Base-by-base conservation (phyloP, 2,888 invertebrate genomes). In the Caradrina clavipalpis region DNA sequence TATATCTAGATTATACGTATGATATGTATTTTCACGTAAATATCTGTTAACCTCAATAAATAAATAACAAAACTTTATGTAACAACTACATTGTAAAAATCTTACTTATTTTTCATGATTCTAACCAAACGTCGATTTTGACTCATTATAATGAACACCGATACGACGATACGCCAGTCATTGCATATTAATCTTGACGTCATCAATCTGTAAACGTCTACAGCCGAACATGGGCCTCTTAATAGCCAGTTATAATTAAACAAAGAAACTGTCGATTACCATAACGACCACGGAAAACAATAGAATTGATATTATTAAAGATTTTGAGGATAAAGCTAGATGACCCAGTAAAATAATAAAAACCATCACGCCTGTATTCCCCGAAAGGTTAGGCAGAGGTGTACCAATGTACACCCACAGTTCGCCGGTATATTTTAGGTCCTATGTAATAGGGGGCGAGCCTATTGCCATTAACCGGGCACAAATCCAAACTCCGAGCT, bases 181-280 rank as follows among this genome's bases (percentile, higher is more conserved):
- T 49, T 31, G 21, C 15, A 59, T 45, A 45, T 21, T 73, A 61
- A 69, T 61, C 45, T 45, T 73, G 73, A 69, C 61, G 50, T 60
- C n/a, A 42, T n/a, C 17, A 50, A 59, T 42, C 72, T 31, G 8
- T 11, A 50, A 58, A 31, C 21, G 26, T 72, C 11, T 15, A 19
- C 26, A 17, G 8, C n/a, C 11, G 8, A 11, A 15, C 6, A 47
- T 8, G 17, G 10, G 7, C 2, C 8, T 47, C 39, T 2, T 69
- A 63, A 64, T 39, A 51, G 42, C 17, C 51, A 11, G 8, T 47
- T 64, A 19, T 15, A 10, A 35, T 19, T 11, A 17, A 19, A 39
- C 35, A 26, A 63, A 73, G 15, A 53, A 53, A 26, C 11, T 1
- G 17, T 7, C 1, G 7, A 63, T 62, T 73, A 66, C 6, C 21